Percentiles rank a stretch among this genome's conserved stretches.
Evolutionary conservation across 1,140 invertebrate species (phyloP).

Genomic region (Amyelois transitella): DNA sequence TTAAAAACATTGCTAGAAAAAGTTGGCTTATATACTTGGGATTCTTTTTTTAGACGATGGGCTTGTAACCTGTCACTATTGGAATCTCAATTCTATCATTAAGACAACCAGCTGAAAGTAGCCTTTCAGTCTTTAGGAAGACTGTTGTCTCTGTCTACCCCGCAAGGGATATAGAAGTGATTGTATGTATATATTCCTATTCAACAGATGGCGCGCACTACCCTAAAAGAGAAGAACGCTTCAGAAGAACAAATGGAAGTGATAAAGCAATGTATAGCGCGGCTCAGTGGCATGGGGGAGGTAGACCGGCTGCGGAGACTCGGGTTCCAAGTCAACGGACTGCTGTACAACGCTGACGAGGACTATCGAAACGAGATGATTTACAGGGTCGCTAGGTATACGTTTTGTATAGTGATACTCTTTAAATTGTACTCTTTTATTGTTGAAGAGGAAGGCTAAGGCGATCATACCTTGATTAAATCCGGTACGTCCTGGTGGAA

Average conservation of each 20-base stretch:
- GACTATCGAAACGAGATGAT: constrained; percentile 47
- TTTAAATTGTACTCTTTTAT: background rate
- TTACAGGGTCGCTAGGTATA: constrained; percentile 35
- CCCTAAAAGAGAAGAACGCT: constrained; percentile 30
- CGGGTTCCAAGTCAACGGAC: constrained; percentile 36
- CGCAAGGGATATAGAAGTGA: constrained; percentile 4
- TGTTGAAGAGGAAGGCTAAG: background rate
- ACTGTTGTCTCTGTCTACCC: too few relatives aligned
- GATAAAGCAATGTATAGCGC: constrained; percentile 35
- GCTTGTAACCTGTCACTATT: too few relatives aligned
- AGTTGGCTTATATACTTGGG: too few relatives aligned
- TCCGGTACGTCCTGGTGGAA: too few relatives aligned
- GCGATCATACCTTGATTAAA: too few relatives aligned
- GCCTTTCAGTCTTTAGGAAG: too few relatives aligned
- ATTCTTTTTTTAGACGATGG: too few relatives aligned
- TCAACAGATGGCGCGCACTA: constrained; percentile 39
- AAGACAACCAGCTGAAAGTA: too few relatives aligned
- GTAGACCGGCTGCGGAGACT: constrained; percentile 23
- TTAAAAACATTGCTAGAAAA: too few relatives aligned
- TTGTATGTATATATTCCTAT: background rate
- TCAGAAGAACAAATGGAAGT: constrained; percentile 36
- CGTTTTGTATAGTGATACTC: background rate
- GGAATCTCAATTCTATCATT: too few relatives aligned
- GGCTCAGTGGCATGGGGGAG: constrained; percentile 40
- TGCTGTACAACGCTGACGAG: constrained; percentile 42